Evolutionary conservation across 2,797 vertebrate genomes (phyloP), one percentile per base, ranked within the genome.

Genomic region (Simalia tracyae): DNA sequence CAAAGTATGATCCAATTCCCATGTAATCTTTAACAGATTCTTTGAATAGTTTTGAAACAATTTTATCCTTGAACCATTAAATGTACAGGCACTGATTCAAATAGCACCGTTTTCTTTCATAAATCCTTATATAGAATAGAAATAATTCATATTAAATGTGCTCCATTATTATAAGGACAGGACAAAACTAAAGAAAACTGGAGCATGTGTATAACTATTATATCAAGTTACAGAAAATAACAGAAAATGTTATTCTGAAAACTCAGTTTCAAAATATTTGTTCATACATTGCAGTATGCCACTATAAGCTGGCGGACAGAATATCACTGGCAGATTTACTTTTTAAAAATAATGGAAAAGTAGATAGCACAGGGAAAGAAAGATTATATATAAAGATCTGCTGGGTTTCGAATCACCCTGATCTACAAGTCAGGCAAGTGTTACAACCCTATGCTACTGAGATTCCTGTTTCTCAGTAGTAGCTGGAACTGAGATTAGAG

Each of bases 201-300:
- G 54, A 57, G 22, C 54, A 59, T 72, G 12, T 10, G 4, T 95
- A 10, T 89, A 95, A 94, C 84, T 94, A 60, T 17, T 64, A 26
- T 57, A 46, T 90, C 61, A 94, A 89, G 92, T 92, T 93, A 90
- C 59, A 92, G 56, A 11, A 76, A 84, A 87, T 5, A 50, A 93
- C 12, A 3, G 91, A 90, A 94, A 94, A 56, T 89, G 61, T 50
- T 85, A 0, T 54, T 15, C 90, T 91, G 88, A 2, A 85, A 89
- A 89, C 22, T 15, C 2, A 22, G 64, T n/a, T 92, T 46, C 88
- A 14, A 3, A 42, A 68, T 86, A 54, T 4, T 0, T 42, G 26
- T 4, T 85, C 88, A 93, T 90, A 81, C 42, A 36, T 6, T 42
- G 14, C 87, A 10, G 60, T 24, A 89, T 92, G 60, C 50, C 36